These are phyloP conservation scores for Macaca nemestrina DNA, from an alignment of 2,113 vertebrate species.

Conservation along the genomic window DNA sequence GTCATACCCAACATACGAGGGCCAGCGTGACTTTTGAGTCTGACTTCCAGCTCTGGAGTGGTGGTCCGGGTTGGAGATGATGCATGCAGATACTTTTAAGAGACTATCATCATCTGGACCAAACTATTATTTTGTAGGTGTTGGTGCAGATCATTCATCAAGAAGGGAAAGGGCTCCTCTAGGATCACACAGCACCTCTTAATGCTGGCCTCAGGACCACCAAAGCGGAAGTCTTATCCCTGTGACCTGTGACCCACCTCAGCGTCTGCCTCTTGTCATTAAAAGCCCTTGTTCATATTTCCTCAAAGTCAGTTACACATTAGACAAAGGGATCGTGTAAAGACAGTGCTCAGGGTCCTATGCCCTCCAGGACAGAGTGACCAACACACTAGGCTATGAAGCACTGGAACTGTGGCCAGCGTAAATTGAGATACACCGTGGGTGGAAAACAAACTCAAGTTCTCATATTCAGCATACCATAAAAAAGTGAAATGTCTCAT, in stretches of 20 bases:
- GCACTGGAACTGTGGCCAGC: rapidly evolving
- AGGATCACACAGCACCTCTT: rapidly evolving
- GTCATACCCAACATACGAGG: rapidly evolving
- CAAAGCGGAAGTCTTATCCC: not conserved
- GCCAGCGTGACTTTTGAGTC: not conserved
- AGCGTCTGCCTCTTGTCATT: not conserved
- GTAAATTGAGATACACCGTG: rapidly evolving
- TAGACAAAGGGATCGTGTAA: rapidly evolving
- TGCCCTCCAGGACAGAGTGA: rapidly evolving
- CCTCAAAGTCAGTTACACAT: too few relatives aligned
- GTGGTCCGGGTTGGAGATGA: not conserved
- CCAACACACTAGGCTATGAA: rapidly evolving
- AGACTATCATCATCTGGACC: rapidly evolving
- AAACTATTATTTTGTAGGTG: not conserved
- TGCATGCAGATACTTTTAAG: rapidly evolving
- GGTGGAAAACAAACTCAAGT: rapidly evolving
- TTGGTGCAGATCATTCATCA: not conserved
- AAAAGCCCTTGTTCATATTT: not conserved
- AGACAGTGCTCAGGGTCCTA: rapidly evolving
- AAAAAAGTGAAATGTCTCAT: not conserved
- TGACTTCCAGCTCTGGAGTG: rapidly evolving
- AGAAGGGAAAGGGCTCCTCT: not conserved
- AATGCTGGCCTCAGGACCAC: rapidly evolving
- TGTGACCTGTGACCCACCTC: rapidly evolving
- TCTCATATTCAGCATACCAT: too few relatives aligned